Conservation (phyloP, 2,113 vertebrate species). For the Odocoileus virginianus region DNA sequence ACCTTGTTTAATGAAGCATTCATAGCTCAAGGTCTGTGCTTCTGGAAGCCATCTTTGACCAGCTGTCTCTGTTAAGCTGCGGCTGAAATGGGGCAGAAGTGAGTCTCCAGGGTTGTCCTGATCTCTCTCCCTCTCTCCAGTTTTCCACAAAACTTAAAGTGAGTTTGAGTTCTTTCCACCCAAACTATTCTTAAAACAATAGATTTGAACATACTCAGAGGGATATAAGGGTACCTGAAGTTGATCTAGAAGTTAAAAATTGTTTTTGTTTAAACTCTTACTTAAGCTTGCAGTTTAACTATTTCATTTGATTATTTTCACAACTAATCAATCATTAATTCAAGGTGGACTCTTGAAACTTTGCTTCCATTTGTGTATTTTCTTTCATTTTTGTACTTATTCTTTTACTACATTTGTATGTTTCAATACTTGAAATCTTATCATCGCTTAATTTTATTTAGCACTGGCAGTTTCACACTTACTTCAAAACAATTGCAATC, state of each 20-base stretch:
- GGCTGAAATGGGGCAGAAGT: neutral
- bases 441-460: neutral
- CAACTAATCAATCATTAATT: neutral
- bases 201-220: neutral
- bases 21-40: neutral
- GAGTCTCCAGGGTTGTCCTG: fast-evolving
- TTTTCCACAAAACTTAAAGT: neutral
- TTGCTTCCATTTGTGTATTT: neutral
- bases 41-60: neutral
- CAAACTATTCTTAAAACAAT: neutral
- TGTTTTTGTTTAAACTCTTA: neutral
- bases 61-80: neutral
- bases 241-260: neutral
- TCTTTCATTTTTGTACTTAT: neutral
- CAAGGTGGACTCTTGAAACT: neutral
- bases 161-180: neutral
- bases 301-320: neutral
- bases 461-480: neutral
- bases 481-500: conserved; percentile 1
- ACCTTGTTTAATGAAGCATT: neutral
- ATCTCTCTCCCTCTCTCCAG: neutral
- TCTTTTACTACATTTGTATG: neutral
- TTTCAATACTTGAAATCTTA: neutral
- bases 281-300: neutral
- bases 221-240: neutral